phyloP scores from a whole-genome alignment of 37 sponge, comb jelly and placozoan genomes.

The Amphimedon queenslandica region DNA sequence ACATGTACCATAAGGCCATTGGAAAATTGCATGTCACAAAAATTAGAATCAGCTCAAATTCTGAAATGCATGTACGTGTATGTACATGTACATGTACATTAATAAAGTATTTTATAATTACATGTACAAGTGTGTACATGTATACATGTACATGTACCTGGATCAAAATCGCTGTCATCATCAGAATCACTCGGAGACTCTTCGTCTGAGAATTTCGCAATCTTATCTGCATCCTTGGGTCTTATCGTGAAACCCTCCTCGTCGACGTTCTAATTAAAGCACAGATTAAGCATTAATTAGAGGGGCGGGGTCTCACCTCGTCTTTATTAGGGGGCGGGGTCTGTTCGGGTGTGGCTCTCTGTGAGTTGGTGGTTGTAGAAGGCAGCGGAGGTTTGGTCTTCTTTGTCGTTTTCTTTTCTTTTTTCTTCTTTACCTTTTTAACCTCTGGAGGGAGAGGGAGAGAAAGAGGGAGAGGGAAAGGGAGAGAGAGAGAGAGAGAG shows the following conservation, averaged over 20 bases:
- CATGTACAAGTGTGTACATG: neutral
- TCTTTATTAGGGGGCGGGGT: neutral
- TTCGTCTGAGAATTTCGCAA: slow-evolving; percentile 32
- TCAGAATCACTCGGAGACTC: neutral
- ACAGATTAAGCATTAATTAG: no score
- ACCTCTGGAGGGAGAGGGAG: neutral
- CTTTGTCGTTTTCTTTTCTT: neutral
- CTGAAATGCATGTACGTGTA: no score
- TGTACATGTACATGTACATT: no score
- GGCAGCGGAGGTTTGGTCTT: neutral
- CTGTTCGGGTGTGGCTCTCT: slow-evolving; percentile 10
- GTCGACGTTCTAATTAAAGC: slow-evolving; percentile 62
- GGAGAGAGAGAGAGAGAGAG: slow-evolving; percentile 26
- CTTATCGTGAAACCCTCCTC: slow-evolving; percentile 86
- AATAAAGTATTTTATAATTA: neutral
- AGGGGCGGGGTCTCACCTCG: neutral
- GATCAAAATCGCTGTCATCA: slow-evolving; percentile 6
- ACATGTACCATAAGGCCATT: no score
- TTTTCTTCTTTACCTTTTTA: neutral
- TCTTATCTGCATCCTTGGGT: slow-evolving; percentile 67
- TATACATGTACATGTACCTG: neutral
- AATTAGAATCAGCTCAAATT: no score
- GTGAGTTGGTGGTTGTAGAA: neutral
- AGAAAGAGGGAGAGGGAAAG: no score
- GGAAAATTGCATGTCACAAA: no score